Base-by-base conservation (phyloP, 2,888 invertebrate genomes). In the Gastrophysa polygoni region DNA sequence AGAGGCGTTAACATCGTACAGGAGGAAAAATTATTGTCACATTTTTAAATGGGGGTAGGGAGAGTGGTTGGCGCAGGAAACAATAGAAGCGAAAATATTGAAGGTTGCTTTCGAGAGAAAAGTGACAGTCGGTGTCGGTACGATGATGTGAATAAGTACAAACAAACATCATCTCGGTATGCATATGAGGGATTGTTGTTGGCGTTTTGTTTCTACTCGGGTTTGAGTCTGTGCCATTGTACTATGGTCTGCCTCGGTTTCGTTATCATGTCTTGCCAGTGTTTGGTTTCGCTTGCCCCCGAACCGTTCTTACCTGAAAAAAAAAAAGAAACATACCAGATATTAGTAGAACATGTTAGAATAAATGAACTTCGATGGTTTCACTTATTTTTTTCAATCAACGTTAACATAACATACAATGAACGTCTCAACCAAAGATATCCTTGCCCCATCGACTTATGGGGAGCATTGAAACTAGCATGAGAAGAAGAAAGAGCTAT, bases 221-320 rank as follows among this genome's bases (percentile, higher is more conserved):
- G 94, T 82, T 97, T 97, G 78, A 97, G 87, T 81, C 96, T 91
- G 84, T 97, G 97, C 97, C 97, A 97, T 81, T 96, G 96, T 51
- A 96, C 93, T 76, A 96, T 94, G 74, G 94, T 95, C 84, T 97
- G 96, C 71, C 96, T 86, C 18, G 96, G 96, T 83, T 97, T 97
- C 66, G 95, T 94, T 73, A 97, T 95, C 97, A 97, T 97, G 80
- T 97, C 97, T 78, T 96, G 96, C 97, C 97, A 97, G 82, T 97
- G 97, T 80, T 96, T 96, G 34, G 95, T 95, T 83, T 97, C 97
- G 59, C 94, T 91, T 16, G 96, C 96, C 1, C 97, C 97, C 57
- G 95, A 96, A 10, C 94, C 94, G 77, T 93, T 95, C 82, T 95
- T 95, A 60, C 94, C 95, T 94, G 87, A 84, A 68, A 73, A 50